A percentile compares a stretch with the other conserved stretches of the same genome.
Evolutionary conservation across 2,113 vertebrate species (phyloP).

Genomic region (Galemys pyrenaicus): DNA sequence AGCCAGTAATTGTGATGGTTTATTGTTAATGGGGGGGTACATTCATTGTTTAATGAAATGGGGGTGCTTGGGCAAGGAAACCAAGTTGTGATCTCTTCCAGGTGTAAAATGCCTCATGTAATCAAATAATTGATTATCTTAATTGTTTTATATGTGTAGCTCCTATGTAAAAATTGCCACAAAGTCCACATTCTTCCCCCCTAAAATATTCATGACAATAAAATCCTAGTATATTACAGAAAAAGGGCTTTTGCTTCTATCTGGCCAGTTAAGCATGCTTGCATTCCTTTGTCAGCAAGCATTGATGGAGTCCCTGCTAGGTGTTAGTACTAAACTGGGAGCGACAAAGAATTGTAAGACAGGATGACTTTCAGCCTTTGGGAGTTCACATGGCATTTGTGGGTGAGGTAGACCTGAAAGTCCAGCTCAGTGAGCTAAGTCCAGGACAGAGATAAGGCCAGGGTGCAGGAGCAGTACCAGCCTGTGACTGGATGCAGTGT

Average conservation of each 20-base stretch:
- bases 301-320: neutral
- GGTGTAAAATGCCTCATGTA: neutral
- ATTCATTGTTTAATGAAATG: slow-evolving; percentile 3
- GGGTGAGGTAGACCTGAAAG: neutral
- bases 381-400: neutral
- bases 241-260: neutral
- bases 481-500: neutral
- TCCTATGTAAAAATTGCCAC: slow-evolving; percentile 3
- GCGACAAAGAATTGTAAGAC: accelerated
- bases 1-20: slow-evolving; percentile 36
- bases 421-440: neutral
- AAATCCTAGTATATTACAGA: neutral
- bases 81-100: slow-evolving; percentile 59
- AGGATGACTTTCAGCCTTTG: neutral
- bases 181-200: neutral
- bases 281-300: neutral
- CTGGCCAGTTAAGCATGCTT: neutral
- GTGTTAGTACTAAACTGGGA: neutral
- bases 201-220: neutral
- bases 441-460: neutral
- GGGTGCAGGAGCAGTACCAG: too few relatives aligned
- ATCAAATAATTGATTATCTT: neutral
- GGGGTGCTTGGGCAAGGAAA: slow-evolving; percentile 43
- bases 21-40: slow-evolving; percentile 11
- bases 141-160: neutral